Percentiles rank a stretch among this genome's conserved stretches.
Evolutionary conservation across 1,140 invertebrate species (phyloP).

Genomic region (Mycetomoellerius zeteki): DNA sequence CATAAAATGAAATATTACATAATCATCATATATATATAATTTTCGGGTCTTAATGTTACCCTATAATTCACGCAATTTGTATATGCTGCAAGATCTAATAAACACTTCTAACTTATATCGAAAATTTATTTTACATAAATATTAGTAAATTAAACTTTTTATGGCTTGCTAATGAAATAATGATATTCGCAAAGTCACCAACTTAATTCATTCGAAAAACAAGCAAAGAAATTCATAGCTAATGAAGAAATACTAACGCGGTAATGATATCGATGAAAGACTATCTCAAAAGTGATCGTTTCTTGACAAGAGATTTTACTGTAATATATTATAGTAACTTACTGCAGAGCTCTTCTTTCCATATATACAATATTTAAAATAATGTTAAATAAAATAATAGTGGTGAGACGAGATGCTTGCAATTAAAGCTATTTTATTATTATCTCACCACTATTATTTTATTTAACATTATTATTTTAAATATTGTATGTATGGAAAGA

Average conservation of each 20-base stretch:
- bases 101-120: background rate
- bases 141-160: background rate
- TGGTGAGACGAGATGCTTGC: background rate
- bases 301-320: background rate
- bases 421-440: slow-evolving; percentile 32
- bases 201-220: background rate
- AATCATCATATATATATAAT: background rate
- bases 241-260: background rate
- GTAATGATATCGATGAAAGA: background rate
- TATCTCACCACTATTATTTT: background rate
- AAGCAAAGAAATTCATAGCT: background rate
- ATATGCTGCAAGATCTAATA: background rate
- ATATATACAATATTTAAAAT: background rate
- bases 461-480: background rate
- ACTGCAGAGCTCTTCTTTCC: background rate
- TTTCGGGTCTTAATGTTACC: slow-evolving; percentile 7
- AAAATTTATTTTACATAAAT: slow-evolving; percentile 1
- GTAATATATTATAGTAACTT: background rate
- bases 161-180: background rate
- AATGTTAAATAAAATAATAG: background rate
- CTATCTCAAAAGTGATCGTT: background rate
- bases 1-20: background rate
- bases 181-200: background rate
- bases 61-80: no score
- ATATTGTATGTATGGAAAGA: background rate